Conservation (phyloP, 2,113 vertebrate genomes). For the Piaya cayana region DNA sequence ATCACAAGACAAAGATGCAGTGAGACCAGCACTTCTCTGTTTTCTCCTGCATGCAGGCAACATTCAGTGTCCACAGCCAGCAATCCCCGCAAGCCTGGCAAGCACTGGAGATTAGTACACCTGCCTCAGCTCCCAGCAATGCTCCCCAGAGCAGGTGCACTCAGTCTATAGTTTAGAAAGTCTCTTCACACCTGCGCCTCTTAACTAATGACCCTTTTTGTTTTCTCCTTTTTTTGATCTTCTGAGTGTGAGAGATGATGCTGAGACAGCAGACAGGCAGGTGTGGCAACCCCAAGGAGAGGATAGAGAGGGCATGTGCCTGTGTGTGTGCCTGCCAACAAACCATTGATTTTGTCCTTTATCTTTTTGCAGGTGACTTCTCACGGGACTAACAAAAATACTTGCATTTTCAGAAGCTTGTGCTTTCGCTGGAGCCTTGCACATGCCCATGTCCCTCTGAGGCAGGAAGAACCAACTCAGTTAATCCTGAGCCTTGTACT, state of each 20-base stretch:
- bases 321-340: conserved; percentile 47
- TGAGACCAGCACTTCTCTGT: not conserved
- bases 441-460: not conserved
- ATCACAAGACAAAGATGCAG: not conserved
- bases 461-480: not conserved
- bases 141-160: conserved; percentile 46
- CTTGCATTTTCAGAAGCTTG: conserved; percentile 25
- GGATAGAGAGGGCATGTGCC: conserved; percentile 14
- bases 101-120: conserved; percentile 15
- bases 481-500: not conserved
- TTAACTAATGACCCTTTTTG: conserved; percentile 59
- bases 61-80: not conserved
- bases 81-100: not conserved
- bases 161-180: conserved; percentile 9
- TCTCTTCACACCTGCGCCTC: conserved; percentile 50
- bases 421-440: not conserved
- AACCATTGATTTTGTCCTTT: conserved; percentile 50
- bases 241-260: conserved; percentile 22
- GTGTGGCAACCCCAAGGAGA: conserved; percentile 44
- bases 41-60: not conserved
- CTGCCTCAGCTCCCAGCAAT: conserved; percentile 34
- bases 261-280: conserved; percentile 62
- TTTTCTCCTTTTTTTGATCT: conserved; percentile 49
- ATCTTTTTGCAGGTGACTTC: conserved; percentile 52
- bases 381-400: conserved; percentile 27